Evolutionary conservation across 2,797 vertebrate species (phyloP).

Genomic region (Ciconia nigra): DNA sequence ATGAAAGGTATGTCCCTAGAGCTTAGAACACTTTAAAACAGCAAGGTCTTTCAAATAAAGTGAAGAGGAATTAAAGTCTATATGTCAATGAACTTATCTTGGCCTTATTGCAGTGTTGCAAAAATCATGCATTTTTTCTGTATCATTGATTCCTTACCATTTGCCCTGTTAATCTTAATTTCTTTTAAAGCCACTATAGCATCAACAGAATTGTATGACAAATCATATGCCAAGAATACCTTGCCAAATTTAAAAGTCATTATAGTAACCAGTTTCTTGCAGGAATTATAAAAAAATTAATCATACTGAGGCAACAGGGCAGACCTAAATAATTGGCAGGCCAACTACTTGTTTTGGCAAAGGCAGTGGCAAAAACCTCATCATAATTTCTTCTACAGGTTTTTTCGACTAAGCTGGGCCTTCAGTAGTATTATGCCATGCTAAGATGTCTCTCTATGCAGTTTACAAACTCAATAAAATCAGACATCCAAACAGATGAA

Average conservation of each 20-base stretch:
- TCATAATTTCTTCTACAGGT: not conserved
- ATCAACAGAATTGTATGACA: not conserved
- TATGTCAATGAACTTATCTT: not conserved
- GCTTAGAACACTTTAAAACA: not conserved
- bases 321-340: not conserved
- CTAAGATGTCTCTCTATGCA: not conserved
- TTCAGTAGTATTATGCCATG: not conserved
- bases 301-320: not conserved
- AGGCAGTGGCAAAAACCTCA: not conserved
- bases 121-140: not conserved
- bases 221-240: not conserved
- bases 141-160: not conserved
- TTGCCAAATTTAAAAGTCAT: not conserved
- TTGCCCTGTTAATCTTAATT: not conserved
- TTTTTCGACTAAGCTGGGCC: not conserved
- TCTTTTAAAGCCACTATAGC: not conserved
- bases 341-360: not conserved
- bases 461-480: constrained; percentile 40
- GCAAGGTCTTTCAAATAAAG: not conserved
- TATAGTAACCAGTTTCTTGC: not conserved
- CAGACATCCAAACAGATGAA: constrained; percentile 36
- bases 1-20: not conserved
- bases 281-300: not conserved
- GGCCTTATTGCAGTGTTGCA: not conserved
- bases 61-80: not conserved